A percentile compares a stretch with the other conserved stretches of the same genome.
phyloP scores from a whole-genome alignment of 2,888 invertebrate species.

The Thecocarcelia acutangulata region DNA sequence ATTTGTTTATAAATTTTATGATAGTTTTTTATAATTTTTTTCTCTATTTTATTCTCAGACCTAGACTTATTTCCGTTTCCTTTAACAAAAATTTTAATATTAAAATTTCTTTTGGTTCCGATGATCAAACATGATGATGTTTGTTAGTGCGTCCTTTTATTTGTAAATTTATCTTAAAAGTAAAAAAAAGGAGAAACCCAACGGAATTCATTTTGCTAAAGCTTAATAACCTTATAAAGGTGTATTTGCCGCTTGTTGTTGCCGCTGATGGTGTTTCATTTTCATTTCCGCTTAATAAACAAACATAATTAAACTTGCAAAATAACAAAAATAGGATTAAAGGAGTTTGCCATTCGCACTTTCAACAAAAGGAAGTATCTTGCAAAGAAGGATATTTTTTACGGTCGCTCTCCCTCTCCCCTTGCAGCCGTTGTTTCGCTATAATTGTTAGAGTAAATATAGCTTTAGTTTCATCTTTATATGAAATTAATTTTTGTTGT shows the following conservation, averaged over 20 bases:
- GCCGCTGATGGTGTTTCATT: conserved; percentile 59
- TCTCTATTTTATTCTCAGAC: conserved; percentile 15
- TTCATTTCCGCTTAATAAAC: conserved; percentile 80
- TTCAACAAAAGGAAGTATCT: not conserved
- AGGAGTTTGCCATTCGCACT: conserved; percentile 70
- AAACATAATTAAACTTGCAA: conserved; percentile 79
- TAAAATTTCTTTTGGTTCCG: conserved; percentile 1
- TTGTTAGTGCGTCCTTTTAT: not conserved
- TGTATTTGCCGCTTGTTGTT: not conserved
- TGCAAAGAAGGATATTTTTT: not conserved
- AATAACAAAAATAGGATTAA: conserved; percentile 75
- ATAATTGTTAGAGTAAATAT: conserved; percentile 21
- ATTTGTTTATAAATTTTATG: not conserved
- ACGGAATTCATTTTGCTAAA: conserved; percentile 2
- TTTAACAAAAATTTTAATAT: conserved; percentile 42
- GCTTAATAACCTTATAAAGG: conserved; percentile 31
- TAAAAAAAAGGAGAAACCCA: conserved; percentile 1
- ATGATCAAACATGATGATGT: not conserved
- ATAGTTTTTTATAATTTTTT: not conserved
- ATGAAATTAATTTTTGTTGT: conserved; percentile 51
- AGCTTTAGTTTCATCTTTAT: conserved; percentile 44
- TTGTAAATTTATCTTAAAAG: not conserved
- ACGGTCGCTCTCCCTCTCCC: too few species aligned
- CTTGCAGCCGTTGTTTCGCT: too few species aligned
- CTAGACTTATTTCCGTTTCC: conserved; percentile 59